phyloP scores from a whole-genome alignment of 2,888 invertebrate species.

The Endotricha flammealis region DNA sequence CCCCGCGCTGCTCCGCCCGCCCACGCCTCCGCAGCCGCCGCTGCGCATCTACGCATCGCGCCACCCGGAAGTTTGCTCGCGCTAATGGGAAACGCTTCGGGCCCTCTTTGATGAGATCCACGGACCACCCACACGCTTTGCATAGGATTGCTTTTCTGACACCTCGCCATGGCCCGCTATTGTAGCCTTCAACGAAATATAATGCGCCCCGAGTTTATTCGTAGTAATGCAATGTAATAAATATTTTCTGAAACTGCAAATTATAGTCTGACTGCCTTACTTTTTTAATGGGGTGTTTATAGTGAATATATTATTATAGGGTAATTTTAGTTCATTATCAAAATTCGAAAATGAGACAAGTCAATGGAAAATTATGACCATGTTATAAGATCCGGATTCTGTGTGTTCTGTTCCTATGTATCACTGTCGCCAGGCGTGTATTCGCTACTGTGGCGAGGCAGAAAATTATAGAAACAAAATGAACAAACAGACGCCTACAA shows the following conservation, averaged over 20 bases:
- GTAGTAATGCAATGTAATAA: no score
- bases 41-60: constrained; percentile 65
- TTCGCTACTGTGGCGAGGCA: no score
- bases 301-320: no score
- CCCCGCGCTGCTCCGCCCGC: constrained; percentile 40
- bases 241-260: no score
- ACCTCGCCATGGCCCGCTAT: background rate
- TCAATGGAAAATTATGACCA: constrained; percentile 5
- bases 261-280: no score
- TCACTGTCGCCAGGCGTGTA: no score
- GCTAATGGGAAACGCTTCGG: constrained; percentile 58
- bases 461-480: constrained; percentile 26
- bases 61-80: constrained; percentile 55
- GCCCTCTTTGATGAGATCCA: constrained; percentile 41
- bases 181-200: background rate
- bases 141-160: constrained; percentile 20
- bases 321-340: no score
- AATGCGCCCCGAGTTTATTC: no score
- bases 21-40: constrained; percentile 23
- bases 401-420: constrained; percentile 5
- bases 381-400: constrained; percentile 3
- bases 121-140: constrained; percentile 22
- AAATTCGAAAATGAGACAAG: no score
- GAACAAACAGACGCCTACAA: constrained; percentile 31
- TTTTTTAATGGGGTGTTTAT: no score